phyloP scores from a whole-genome alignment of 2,797 vertebrate species.

The Megaceryle alcyon region DNA sequence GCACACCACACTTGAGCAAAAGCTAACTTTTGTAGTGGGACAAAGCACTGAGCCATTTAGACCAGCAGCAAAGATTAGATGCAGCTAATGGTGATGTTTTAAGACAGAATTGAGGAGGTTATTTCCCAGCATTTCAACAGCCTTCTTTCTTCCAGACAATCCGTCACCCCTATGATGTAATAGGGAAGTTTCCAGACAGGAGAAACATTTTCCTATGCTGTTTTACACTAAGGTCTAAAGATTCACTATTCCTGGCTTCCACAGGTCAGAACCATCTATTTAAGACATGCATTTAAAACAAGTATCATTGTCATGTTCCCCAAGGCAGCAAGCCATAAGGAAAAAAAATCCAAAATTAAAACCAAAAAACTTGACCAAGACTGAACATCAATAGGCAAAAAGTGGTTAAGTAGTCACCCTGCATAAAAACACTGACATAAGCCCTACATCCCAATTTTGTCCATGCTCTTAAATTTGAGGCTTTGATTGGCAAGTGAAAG shows the following conservation, averaged over 20 bases:
- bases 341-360: not conserved
- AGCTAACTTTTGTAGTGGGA: not conserved
- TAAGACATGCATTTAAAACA: not conserved
- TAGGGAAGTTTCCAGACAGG: conserved; percentile 18
- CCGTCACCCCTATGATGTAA: not conserved
- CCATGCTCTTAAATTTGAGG: not conserved
- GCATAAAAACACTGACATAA: not conserved
- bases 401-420: not conserved
- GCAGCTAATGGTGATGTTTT: not conserved
- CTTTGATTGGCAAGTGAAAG: not conserved
- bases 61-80: not conserved
- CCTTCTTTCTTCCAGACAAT: conserved; percentile 30
- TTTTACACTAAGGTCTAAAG: not conserved
- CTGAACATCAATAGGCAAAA: not conserved
- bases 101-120: not conserved
- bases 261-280: not conserved
- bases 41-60: not conserved
- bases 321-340: not conserved
- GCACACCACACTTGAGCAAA: not conserved
- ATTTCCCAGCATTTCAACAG: conserved; percentile 8
- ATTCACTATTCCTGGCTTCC: not conserved
- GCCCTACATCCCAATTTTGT: not conserved
- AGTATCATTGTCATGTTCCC: not conserved
- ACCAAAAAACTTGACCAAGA: not conserved
- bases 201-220: conserved; percentile 14